Evolutionary conservation across 2,797 vertebrate genomes (phyloP), one percentile per base, ranked within the genome.

Genomic region (Gouania willdenowi): DNA sequence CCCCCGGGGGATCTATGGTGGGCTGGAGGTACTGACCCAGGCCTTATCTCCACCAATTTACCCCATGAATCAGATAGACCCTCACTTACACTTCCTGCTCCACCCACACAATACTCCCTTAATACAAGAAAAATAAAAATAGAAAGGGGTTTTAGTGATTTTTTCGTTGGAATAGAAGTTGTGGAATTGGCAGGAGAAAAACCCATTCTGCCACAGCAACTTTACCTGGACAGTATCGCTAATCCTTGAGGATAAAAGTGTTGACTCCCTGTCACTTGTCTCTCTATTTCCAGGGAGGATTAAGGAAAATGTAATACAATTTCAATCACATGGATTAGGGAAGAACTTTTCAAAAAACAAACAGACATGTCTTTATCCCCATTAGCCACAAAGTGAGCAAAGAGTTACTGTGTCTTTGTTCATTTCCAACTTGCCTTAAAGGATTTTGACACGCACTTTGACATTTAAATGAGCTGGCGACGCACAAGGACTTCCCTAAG

Each of bases 11-110:
- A 86, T 85, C 77, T 63, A 66, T 83, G 82, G 80, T 70, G 65
- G 85, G 85, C 77, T 81, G 64, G 62, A 83, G 83, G 84, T 83
- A 81, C 72, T 71, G 78, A 82, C 76, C 83, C 58, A 71, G 73
- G 73, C 79, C 82, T 89, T 87, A 87, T 88, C 87, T 83, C 31
- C 36, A 79, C 81, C 88, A 84, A 90, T 89, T 88, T 88, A 87
- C 71, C 76, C 82, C 71, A 68, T 63, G 80, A 82, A 82, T 86
- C 81, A 83, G 81, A 73, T 24, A 36, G 66, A 49, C 46, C 62
- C 43, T 49, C 18, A 58, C 64, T 59, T 62, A 64, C 53, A 79
- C 67, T 70, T 75, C 69, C 78, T 80, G 69, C 66, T 75, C 79
- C 61, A 77, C 64, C 71, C 56, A 66, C 71, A 74, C 77, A 76